These are phyloP conservation scores for Torymus texanus DNA, from an alignment of 2,888 invertebrate genomes.

Conservation along the genomic window DNA sequence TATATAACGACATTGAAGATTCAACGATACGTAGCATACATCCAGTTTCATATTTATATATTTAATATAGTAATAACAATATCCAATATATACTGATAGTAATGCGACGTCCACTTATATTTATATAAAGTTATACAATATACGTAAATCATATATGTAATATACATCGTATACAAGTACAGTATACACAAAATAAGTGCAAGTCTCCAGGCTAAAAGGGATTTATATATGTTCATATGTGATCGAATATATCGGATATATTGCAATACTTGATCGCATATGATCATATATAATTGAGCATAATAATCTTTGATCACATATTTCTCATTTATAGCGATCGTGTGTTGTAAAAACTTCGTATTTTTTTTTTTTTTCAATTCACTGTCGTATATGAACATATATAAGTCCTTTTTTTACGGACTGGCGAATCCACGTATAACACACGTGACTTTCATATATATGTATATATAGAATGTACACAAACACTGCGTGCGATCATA, in stretches of 20 bases:
- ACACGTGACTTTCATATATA: slow-evolving; percentile 57
- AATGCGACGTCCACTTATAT: slow-evolving; percentile 64
- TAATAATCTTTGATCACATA: background rate
- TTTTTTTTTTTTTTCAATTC: too few species aligned
- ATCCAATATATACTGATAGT: slow-evolving; percentile 54
- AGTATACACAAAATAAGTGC: slow-evolving; percentile 66
- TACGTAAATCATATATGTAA: slow-evolving; percentile 45
- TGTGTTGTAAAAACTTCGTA: background rate
- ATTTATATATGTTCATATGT: slow-evolving; percentile 64
- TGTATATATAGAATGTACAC: slow-evolving; percentile 62
- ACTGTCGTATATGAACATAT: slow-evolving; percentile 4
- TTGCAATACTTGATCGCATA: background rate
- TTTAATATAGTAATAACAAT: slow-evolving; percentile 46
- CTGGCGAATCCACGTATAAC: slow-evolving; percentile 55
- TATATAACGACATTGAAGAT: slow-evolving; percentile 69
- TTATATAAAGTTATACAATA: slow-evolving; percentile 44
- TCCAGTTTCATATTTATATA: slow-evolving; percentile 60
- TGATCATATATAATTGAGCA: slow-evolving; percentile 12
- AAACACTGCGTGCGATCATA: slow-evolving; percentile 68
- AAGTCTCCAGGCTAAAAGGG: slow-evolving; percentile 62
- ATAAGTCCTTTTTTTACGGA: slow-evolving; percentile 38
- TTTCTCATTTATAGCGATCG: background rate
- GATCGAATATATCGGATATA: slow-evolving; percentile 8
- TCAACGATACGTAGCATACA: slow-evolving; percentile 71
- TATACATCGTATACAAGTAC: slow-evolving; percentile 62